Conservation (phyloP, 2,888 invertebrate genomes). For the Acleris literana region DNA sequence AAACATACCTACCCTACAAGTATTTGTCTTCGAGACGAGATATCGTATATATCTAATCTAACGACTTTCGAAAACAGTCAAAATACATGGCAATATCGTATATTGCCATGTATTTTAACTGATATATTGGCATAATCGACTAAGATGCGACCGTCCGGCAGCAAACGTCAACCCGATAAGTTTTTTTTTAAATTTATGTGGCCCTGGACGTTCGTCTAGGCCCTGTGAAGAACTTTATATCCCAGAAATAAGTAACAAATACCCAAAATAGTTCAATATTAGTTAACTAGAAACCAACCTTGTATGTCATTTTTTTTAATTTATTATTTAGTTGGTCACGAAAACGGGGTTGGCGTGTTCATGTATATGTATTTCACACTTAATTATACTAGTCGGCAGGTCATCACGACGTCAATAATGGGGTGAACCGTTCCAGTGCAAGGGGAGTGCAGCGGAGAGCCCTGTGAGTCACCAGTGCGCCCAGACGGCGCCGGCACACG, state of each 20-base stretch:
- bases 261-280: too few species aligned
- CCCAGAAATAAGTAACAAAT: not conserved
- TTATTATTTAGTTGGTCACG: conserved; percentile 14
- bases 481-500: conserved; percentile 77
- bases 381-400: conserved; percentile 31
- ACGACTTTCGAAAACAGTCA: too few species aligned
- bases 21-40: too few species aligned
- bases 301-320: not conserved
- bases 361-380: conserved; percentile 19
- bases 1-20: too few species aligned
- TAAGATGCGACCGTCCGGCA: too few species aligned
- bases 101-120: too few species aligned
- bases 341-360: conserved; percentile 21
- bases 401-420: conserved; percentile 62
- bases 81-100: too few species aligned
- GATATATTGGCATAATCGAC: too few species aligned
- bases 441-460: conserved; percentile 67
- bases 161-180: too few species aligned
- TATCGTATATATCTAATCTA: too few species aligned
- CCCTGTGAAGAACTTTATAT: not conserved
- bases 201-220: too few species aligned
- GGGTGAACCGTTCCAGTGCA: conserved; percentile 64
- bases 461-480: conserved; percentile 73
- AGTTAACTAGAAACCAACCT: not conserved
- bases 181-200: too few species aligned